Evolutionary conservation across 1,140 invertebrate species (phyloP).

Genomic region (Drosophila lacteicornis): DNA sequence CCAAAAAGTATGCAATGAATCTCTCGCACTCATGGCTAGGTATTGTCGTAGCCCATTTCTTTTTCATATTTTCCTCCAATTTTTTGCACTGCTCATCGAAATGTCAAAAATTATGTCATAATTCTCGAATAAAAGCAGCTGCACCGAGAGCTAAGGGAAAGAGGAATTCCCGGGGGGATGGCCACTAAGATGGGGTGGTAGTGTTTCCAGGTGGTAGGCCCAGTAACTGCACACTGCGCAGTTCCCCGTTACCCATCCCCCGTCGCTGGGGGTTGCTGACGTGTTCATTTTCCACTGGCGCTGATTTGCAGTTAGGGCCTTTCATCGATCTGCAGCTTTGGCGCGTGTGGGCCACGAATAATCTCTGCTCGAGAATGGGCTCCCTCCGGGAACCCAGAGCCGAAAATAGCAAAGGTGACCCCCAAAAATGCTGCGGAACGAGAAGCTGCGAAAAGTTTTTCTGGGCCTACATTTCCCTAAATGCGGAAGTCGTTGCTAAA

Average conservation of each 20-base stretch:
- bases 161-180: slow-evolving; percentile 5
- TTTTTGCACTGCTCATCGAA: slow-evolving; percentile 29
- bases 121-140: slow-evolving; percentile 33
- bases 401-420: slow-evolving; percentile 70
- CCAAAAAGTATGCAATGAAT: neutral
- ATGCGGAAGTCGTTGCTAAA: slow-evolving; percentile 54
- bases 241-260: slow-evolving; percentile 30
- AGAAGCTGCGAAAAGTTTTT: slow-evolving; percentile 48
- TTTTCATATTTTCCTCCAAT: neutral
- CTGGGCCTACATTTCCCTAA: slow-evolving; percentile 39
- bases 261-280: slow-evolving; percentile 47
- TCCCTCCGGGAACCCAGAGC: neutral
- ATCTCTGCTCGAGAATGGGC: slow-evolving; percentile 14
- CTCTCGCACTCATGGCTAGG: too few relatives aligned
- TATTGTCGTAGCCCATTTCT: neutral
- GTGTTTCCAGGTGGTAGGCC: slow-evolving; percentile 50
- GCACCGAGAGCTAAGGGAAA: slow-evolving; percentile 2
- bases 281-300: slow-evolving; percentile 54
- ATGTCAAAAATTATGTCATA: slow-evolving; percentile 64
- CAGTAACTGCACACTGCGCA: slow-evolving; percentile 70
- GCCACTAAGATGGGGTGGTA: slow-evolving; percentile 10
- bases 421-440: slow-evolving; percentile 38
- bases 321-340: slow-evolving; percentile 53
- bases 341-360: neutral
- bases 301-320: slow-evolving; percentile 51